Evolutionary conservation across 2,888 invertebrate species (phyloP), one percentile per base, ranked within the genome.

Genomic region (Sphinx pinastri): DNA sequence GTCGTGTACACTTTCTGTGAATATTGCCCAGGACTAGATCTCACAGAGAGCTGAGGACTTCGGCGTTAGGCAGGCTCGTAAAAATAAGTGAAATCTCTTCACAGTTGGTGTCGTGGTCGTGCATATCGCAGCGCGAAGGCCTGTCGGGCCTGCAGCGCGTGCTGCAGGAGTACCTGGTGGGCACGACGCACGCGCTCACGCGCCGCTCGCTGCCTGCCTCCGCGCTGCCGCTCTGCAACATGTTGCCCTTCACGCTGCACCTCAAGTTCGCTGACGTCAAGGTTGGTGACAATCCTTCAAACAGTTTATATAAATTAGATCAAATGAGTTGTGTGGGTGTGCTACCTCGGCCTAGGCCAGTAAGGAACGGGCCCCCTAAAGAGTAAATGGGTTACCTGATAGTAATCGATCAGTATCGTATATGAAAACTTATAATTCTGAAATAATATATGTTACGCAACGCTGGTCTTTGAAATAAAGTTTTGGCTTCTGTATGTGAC

Each of bases 161-260:
- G 69, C 94, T 98, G 83, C 97, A 97, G 87, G 98, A 98, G 92
- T 97, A 97, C 81, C 92, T 98, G 6, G 95, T 98, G 60, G 96
- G 96, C 68, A 96, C 96, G 70, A 95, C 97, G 14, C 96, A 96
- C 87, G 95, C 96, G 0, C 93, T 96, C 19, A 96, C 97, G 0
- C 95, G 96, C 73, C 96, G 96, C 75, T 96, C 96, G 76, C 89
- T 98, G 74, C 95, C 97, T 0, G 91, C 95, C n/a, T 96, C 97
- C 75, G 97, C 97, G 0, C 84, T 95, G 55, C 92, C 95, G 3
- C 92, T 97, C n/a, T 91, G 96, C 73, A 95, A 95, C 73, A 91
- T 97, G 75, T 89, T 98, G 76, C 97, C 97, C 0, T 94, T 97
- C 73, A 97, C 97, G 0, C 95, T 96, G 8, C 94, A 95, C 74